These are phyloP conservation scores for Peromyscus eremicus DNA, from an alignment of 2,797 vertebrate species.

Conservation along the genomic window DNA sequence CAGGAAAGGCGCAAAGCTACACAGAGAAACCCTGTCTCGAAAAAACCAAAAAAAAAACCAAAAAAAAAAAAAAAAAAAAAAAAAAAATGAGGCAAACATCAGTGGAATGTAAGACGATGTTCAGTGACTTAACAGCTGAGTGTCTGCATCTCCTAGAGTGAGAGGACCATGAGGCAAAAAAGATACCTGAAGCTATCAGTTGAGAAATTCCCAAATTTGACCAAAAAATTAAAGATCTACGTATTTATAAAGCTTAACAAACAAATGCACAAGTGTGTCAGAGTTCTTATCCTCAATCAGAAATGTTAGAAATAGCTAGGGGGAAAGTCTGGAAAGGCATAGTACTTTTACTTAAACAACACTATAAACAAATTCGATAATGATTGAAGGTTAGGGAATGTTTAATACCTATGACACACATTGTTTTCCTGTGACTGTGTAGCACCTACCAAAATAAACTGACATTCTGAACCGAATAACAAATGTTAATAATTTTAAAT, in stretches of 20 bases:
- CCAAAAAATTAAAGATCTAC: background rate
- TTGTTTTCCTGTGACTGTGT: background rate
- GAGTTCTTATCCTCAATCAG: background rate
- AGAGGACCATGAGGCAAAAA: background rate
- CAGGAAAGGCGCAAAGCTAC: no score
- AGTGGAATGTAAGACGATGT: slow-evolving; percentile 4
- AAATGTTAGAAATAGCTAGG: background rate
- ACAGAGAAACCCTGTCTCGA: no score
- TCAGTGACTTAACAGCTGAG: background rate
- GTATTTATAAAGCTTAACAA: slow-evolving; percentile 4
- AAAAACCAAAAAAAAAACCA: no score
- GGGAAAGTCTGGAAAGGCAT: background rate
- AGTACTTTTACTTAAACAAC: background rate
- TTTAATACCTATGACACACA: background rate
- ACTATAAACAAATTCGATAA: background rate
- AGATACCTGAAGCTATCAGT: background rate
- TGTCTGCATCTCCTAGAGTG: background rate
- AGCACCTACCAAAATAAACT: background rate
- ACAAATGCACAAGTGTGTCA: background rate
- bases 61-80: no score
- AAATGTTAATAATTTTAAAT: background rate
- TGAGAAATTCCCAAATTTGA: background rate
- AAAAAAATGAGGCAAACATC: slow-evolving; percentile 28
- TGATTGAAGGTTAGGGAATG: background rate
- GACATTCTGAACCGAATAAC: background rate